Evolutionary conservation across 2,797 vertebrate genomes (phyloP).

Genomic region (Artibeus lituratus): DNA sequence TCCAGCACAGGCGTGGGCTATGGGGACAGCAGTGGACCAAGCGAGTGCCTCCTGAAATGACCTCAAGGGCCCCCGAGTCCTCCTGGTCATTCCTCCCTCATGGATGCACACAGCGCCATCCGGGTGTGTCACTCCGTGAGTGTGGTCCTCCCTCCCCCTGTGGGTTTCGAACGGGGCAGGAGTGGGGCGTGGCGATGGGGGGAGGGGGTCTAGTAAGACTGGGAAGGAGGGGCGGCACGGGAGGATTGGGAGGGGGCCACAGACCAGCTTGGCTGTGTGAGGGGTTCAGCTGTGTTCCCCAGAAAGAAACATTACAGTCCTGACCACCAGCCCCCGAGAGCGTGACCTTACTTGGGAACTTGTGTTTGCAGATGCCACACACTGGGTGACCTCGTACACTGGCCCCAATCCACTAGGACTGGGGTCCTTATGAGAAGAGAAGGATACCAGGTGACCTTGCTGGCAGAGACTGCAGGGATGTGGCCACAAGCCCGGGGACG

Average conservation of each 20-base stretch:
- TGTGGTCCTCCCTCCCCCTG: background rate
- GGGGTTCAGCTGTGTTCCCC: background rate
- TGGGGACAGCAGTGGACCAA: rapidly evolving
- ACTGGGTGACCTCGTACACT: background rate
- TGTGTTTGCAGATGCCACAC: background rate
- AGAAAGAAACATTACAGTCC: background rate
- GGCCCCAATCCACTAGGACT: rapidly evolving
- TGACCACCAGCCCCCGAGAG: background rate
- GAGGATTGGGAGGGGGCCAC: background rate
- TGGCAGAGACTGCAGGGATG: rapidly evolving
- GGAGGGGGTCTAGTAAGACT: too few species aligned
- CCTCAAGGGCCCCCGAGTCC: background rate
- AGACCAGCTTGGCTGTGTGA: background rate
- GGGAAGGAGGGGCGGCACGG: background rate
- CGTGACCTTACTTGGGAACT: background rate
- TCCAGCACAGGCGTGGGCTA: background rate
- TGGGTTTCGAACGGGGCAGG: background rate
- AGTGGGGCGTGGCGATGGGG: rapidly evolving
- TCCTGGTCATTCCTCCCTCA: rapidly evolving
- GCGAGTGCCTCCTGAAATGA: background rate
- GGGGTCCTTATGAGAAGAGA: background rate
- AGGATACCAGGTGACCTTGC: rapidly evolving
- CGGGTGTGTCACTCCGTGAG: rapidly evolving
- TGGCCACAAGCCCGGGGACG: rapidly evolving
- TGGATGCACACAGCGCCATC: rapidly evolving